A percentile compares a stretch with the other conserved stretches of the same genome.
These are phyloP conservation scores for Valencia hispanica DNA, from an alignment of 2,797 vertebrate species.

Conservation along the genomic window DNA sequence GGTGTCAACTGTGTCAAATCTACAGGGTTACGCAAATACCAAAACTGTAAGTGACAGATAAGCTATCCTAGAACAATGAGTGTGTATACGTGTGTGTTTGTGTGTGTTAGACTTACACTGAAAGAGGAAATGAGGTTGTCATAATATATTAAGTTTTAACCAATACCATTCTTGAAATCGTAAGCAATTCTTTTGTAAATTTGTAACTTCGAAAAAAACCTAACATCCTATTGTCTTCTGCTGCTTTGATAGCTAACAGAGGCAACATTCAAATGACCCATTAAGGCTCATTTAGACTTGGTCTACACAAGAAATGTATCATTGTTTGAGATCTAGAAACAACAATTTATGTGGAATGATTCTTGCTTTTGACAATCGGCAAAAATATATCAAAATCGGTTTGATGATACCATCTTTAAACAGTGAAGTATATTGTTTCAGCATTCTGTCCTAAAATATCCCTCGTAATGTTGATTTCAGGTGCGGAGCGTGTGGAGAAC, in stretches of 20 bases:
- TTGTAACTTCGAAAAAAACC: neutral
- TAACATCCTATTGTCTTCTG: neutral
- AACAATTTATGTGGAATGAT: neutral
- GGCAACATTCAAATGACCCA: neutral
- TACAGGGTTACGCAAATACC: neutral
- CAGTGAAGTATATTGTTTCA: conserved; percentile 34
- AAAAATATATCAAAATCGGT: conserved; percentile 18
- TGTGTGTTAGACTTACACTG: neutral
- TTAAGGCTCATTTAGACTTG: neutral
- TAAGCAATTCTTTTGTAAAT: neutral
- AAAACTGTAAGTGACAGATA: conserved; percentile 10
- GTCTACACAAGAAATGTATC: neutral
- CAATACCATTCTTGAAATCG: conserved; percentile 1
- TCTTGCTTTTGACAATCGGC: neutral
- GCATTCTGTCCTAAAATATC: conserved; percentile 43
- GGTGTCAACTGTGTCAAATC: neutral
- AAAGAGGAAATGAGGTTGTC: conserved; percentile 14
- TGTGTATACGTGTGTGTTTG: neutral
- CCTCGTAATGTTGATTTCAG: conserved; percentile 60
- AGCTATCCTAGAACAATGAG: neutral
- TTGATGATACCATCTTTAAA: conserved; percentile 40
- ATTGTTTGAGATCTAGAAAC: neutral
- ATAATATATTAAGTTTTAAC: neutral
- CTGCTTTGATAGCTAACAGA: neutral
- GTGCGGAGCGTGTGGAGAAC: conserved; percentile 50